Evolutionary conservation across 2,888 invertebrate genomes (phyloP), one percentile per base, ranked within the genome.

Genomic region (Epistrophella euchroma): DNA sequence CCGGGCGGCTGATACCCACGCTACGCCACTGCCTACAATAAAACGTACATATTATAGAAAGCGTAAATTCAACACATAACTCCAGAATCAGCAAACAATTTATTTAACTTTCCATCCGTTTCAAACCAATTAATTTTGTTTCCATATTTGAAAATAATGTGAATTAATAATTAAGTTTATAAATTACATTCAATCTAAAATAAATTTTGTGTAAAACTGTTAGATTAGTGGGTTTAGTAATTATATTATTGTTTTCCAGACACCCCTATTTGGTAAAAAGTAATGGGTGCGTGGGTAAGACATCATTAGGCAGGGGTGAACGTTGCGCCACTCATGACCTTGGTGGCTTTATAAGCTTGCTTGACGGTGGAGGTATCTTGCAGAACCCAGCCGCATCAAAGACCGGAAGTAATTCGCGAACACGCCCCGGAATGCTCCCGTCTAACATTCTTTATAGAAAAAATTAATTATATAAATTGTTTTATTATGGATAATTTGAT

Each of bases 301-400:
- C 71, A 64, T 70, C 60, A 64, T 73, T 52, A 60, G 50, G 50
- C 56, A 15, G 55, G 50, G 66, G 19, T 50, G 32, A 60, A 19
- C 66, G 22, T 28, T 52, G 22, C 35, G 58, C 58, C 62, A 70
- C 64, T 89, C 89, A 91, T 88, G 90, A 90, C 90, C 91, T 90
- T 89, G 91, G 90, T 55, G 96, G 96, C 90, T 95, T 96, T 90
- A 96, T 95, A 89, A 96, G 94, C 90, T 97, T 95, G 89, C 96
- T 96, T 45, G 96, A 94, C 78, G 97, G 97, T 68, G 97, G 95
- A 35, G 96, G 96, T 90, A 97, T 95, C 93, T 97, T 96, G 90
- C 95, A 94, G 93, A 97, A 97, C n/a, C 96, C 97, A 88, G 96
- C 95, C 89, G 97, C 96, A 92, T 97, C 97, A 92, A 97, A 97